phyloP scores from a whole-genome alignment of 2,888 invertebrate species.

The Ypsolopha sequella region DNA sequence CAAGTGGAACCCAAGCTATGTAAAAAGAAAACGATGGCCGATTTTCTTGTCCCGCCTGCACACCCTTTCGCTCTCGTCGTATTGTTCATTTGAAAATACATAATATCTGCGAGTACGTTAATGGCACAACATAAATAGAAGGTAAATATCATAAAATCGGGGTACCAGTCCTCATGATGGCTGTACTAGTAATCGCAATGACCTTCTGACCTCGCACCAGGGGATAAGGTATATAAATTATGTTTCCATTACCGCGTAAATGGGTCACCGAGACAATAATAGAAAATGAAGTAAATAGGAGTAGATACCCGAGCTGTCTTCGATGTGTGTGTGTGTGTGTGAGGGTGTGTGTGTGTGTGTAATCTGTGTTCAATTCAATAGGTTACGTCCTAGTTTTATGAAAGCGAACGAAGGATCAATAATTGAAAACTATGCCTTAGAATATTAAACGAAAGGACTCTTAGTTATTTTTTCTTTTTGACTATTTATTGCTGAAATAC shows the following conservation, averaged over 20 bases:
- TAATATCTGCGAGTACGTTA: too few species aligned
- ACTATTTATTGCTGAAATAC: slow-evolving; percentile 38
- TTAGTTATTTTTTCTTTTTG: not conserved
- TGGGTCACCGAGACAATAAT: slow-evolving; percentile 57
- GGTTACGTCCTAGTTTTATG: slow-evolving; percentile 27
- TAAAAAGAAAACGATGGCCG: too few species aligned
- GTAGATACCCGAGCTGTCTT: slow-evolving; percentile 2
- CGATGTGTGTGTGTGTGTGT: slow-evolving; percentile 21
- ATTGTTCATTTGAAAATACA: too few species aligned
- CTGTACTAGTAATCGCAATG: not conserved
- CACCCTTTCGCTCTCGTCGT: too few species aligned
- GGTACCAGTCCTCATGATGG: too few species aligned
- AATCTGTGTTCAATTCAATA: slow-evolving; percentile 35
- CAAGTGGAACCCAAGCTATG: too few species aligned
- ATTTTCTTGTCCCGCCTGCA: too few species aligned
- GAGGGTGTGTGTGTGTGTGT: slow-evolving; percentile 22
- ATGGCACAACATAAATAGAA: too few species aligned
- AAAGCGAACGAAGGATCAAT: not conserved
- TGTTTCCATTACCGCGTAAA: slow-evolving; percentile 21
- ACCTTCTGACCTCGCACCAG: not conserved
- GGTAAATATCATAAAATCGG: too few species aligned
- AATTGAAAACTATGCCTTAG: too few species aligned
- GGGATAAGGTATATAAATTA: not conserved
- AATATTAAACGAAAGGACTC: too few species aligned
- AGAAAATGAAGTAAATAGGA: slow-evolving; percentile 26